These are phyloP conservation scores for Callosobruchus maculatus DNA, from an alignment of 2,888 invertebrate genomes.

Conservation along the genomic window DNA sequence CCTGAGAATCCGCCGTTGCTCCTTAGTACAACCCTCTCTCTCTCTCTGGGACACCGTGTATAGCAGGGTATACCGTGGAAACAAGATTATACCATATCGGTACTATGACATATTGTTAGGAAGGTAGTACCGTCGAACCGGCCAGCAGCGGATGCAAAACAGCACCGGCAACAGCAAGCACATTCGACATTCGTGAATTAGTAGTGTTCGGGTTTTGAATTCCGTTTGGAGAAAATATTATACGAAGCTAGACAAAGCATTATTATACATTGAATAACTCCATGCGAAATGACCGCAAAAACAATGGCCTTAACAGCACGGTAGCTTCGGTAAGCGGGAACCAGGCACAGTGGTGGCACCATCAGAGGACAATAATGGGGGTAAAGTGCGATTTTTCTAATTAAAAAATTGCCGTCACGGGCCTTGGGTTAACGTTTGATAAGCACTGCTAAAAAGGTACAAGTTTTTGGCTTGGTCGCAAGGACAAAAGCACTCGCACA, in stretches of 20 bases:
- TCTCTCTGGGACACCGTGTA: too few species aligned
- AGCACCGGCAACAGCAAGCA: too few species aligned
- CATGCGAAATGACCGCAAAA: slow-evolving; percentile 1
- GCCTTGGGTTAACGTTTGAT: too few species aligned
- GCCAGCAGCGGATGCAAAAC: background rate
- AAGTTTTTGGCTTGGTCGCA: too few species aligned
- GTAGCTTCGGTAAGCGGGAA: background rate
- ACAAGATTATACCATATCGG: background rate
- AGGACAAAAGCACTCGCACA: too few species aligned
- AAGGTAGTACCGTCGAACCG: background rate
- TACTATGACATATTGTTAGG: background rate
- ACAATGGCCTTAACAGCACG: background rate
- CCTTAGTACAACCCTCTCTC: too few species aligned
- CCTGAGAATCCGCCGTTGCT: too few species aligned
- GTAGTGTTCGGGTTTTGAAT: background rate
- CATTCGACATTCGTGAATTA: background rate
- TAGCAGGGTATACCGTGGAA: background rate
- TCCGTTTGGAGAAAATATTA: background rate
- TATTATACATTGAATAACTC: slow-evolving; percentile 3
- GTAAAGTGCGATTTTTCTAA: too few species aligned
- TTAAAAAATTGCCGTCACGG: too few species aligned
- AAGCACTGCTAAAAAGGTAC: too few species aligned
- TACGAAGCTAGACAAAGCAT: background rate
- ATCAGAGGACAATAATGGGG: too few species aligned
- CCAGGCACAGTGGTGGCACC: background rate